Conservation (phyloP, 2,797 vertebrate species). For the Heliangelus exortis region DNA sequence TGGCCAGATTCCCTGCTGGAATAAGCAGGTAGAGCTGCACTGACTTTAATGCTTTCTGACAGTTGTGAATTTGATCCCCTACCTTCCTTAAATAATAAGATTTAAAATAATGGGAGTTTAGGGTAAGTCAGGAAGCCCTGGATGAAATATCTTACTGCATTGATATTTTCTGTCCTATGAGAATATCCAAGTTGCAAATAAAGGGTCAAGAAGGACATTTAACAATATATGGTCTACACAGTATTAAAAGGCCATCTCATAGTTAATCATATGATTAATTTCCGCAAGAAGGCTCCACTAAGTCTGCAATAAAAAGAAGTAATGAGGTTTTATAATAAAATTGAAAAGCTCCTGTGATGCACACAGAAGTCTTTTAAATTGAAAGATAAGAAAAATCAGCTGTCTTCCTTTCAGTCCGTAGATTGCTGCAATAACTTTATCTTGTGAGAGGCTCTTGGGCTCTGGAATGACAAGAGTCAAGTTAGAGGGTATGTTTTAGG, state of each 20-base stretch:
- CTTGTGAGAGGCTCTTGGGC: neutral
- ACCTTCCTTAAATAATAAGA: conserved; percentile 67
- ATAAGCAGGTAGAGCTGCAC: neutral
- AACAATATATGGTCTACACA: conserved; percentile 68
- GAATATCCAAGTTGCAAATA: conserved; percentile 75
- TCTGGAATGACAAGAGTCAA: neutral
- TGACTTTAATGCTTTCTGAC: conserved; percentile 48
- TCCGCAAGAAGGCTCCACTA: conserved; percentile 75
- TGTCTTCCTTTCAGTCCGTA: neutral
- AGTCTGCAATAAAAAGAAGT: conserved; percentile 77
- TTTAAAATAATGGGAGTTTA: conserved; percentile 63
- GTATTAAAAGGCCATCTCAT: conserved; percentile 77
- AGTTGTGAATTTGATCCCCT: conserved; percentile 49
- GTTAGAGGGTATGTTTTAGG: neutral
- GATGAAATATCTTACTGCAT: conserved; percentile 71
- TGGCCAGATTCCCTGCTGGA: neutral
- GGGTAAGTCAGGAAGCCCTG: conserved; percentile 51
- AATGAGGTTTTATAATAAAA: conserved; percentile 74
- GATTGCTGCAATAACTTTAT: neutral
- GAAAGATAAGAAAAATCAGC: conserved; percentile 49
- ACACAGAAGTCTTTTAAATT: conserved; percentile 50
- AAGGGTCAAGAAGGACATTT: conserved; percentile 64
- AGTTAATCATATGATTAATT: conserved; percentile 75
- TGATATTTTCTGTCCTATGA: conserved; percentile 60
- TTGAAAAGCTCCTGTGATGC: conserved; percentile 59